phyloP scores from a whole-genome alignment of 2,113 vertebrate genomes.

The Notarius quadriscutis region DNA sequence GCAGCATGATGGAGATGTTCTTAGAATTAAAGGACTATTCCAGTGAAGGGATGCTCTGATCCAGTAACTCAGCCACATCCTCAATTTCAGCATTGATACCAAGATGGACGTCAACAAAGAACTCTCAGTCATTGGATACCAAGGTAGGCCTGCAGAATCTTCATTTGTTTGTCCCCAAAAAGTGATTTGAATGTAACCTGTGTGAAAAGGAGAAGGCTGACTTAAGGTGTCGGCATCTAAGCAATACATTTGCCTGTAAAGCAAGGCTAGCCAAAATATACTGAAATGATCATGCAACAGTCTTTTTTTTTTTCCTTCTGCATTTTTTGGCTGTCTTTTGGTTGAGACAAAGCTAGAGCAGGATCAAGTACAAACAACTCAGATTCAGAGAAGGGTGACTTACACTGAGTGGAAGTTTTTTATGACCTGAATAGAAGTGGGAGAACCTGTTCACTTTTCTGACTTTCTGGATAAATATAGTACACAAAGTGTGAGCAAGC shows the following conservation, averaged over 20 bases:
- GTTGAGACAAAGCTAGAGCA: conserved; percentile 6
- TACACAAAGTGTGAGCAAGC: conserved; percentile 24
- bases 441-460: conserved; percentile 38
- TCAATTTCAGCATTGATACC: neutral
- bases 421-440: conserved; percentile 48
- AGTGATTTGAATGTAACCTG: conserved; percentile 31
- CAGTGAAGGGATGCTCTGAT: neutral
- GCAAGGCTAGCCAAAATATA: conserved; percentile 12
- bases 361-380: neutral
- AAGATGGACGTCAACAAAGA: neutral
- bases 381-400: conserved; percentile 13
- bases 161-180: conserved; percentile 24
- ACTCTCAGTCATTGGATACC: neutral
- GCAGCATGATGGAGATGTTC: neutral
- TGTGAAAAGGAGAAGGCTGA: conserved; percentile 21
- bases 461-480: conserved; percentile 47
- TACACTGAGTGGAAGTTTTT: conserved; percentile 27
- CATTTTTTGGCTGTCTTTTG: neutral
- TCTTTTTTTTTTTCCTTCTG: neutral
- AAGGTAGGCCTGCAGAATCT: neutral
- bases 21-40: neutral
- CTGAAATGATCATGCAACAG: neutral
- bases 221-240: neutral
- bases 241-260: conserved; percentile 17
- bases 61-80: neutral